Base-by-base conservation (phyloP, 2,113 vertebrate genomes). In the Lethenteron reissneri region DNA sequence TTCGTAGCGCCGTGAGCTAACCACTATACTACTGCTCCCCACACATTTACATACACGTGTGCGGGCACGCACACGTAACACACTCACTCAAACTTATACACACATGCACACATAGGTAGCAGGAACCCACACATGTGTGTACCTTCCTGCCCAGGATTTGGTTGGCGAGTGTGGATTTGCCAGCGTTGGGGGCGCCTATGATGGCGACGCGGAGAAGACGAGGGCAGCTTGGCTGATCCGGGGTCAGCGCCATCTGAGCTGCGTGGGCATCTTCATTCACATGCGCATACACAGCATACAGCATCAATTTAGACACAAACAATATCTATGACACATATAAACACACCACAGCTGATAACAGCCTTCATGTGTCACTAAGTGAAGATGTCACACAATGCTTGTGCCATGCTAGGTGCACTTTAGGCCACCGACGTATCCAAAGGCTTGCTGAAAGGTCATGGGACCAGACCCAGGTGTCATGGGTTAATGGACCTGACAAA, bases 141-240 rank as follows among this genome's bases (percentile, higher is more conserved):
- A 95, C 91, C 84, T 97, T 96, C 75, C 82, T 87, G 76, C 89
- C 88, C 57, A 99, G 79, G 7, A 99, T 83, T 78, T 88, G 88
- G 71, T 99, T 99, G 62, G 83, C 86, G 57, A 99, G 79, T 0
- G 92, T 95, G 56, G 94, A 99, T 74, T 99, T 99, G 10, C 94
- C 94, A 2, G 88, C 88, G 56, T 99, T 99, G 1, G 94, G 92
- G 0, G 89, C 79, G 2, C 94, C 94, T 0, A 99, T 81, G 73
- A 99, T 74, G 12, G 86, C 89, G 10, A 95, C 82, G 76, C 82
- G 85, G 70, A 96, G 81, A 73, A 85, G 75, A 58, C 78, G 85
- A n/a, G 91, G 69, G 72, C 84, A 81, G 58, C 75, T 78, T 1
- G 94, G 92, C 78, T 92, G 88, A 77, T 97, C 80, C 0, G 92